Base-by-base conservation (phyloP, 2,113 vertebrate species). In the Chinchilla lanigera region DNA sequence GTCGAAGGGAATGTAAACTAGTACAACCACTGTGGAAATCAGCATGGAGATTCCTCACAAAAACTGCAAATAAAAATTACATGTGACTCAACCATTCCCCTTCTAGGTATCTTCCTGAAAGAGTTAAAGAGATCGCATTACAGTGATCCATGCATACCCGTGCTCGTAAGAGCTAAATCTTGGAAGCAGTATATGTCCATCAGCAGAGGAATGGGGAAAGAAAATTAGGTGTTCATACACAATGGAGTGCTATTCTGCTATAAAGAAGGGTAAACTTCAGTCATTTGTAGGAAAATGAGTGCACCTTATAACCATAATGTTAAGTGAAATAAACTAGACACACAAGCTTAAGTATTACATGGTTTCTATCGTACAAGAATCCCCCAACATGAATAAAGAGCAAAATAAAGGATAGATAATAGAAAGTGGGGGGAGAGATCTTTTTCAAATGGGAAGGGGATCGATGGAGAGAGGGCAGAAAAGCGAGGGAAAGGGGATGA, bases 141-240 rank as follows among this genome's bases (percentile, higher is more conserved):
- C 3, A 78, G 75, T 1, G 28, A 50, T 1, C 1, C 28, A 19
- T 1, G 3, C 75, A 50, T 3, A 28, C 26, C 9, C 44, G 8
- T 19, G 26, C 28, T 28, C 24, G 5, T 26, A 44, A 75, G 41
- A 24, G 71, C 26, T 19, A 33, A 50, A 28, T 17, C 73, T 50
- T 30, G 73, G 73, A 17, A 77, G 44, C 41, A 50, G 28, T 28
- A 28, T 33, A 50, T 50, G 7, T 47, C 12, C 41, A 75, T 12
- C 24, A 38, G 6, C n/a, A 10, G 13, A 30, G 22, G 67, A 71
- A 38, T 30, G 73, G 13, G 47, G 47, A 77, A 50, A 14, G 73
- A 30, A 77, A 77, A 77, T 8, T 47, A 16, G 41, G 26, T 28
- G 3, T 30, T 50, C 7, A 16, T 50, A 33, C 44, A 30, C 75